Evolutionary conservation across 2,797 vertebrate species (phyloP), one percentile per base, ranked within the genome.

Genomic region (Poeciliopsis paucimaculata): DNA sequence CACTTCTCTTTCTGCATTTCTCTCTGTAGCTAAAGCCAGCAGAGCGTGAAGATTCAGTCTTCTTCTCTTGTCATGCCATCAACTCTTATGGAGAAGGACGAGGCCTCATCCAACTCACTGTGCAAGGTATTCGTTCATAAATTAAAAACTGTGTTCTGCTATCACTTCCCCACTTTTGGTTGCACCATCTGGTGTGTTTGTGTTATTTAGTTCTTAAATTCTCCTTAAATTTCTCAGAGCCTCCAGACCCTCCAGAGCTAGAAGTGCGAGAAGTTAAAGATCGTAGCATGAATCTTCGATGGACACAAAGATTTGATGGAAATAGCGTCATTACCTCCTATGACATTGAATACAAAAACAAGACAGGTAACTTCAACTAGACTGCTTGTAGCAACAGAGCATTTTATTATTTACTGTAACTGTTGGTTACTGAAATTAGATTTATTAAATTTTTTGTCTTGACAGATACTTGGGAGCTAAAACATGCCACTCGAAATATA

Each of bases 341-440:
- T 0, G 98, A 99, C 77, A 99, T 99, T 0, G 98, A 99, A 84
- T 99, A 99, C 93, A 99, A 99, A 93, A 99, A 99, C 90, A 99
- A 99, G 87, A 98, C 98, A 0, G 98, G 98, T 98, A 53, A 71
- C 92, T 79, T 15, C 23, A 36, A 15, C 26, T 31, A 28, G 47
- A 34, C 2, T 46, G 13, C 51, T 53, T 12, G 0, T 73, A 28
- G 23, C 1, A 66, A 18, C 62, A 7, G 4, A 15, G 11, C 23
- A 11, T 1, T 39, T 62, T 20, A 43, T 6, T 3, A 34, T 47
- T 36, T n/a, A 51, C 20, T 53, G 31, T 36, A 43, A 79, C 1
- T 41, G 9, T 81, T 13, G 2, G 1, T 1, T 70, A 16, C 26
- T 70, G 23, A 76, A 31, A 74, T 26, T 45, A 0, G 6, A 15